A percentile compares a stretch with the other conserved stretches of the same genome.
These are phyloP conservation scores for Sebastes schlegelii DNA, from an alignment of 2,113 vertebrate species.

Conservation along the genomic window DNA sequence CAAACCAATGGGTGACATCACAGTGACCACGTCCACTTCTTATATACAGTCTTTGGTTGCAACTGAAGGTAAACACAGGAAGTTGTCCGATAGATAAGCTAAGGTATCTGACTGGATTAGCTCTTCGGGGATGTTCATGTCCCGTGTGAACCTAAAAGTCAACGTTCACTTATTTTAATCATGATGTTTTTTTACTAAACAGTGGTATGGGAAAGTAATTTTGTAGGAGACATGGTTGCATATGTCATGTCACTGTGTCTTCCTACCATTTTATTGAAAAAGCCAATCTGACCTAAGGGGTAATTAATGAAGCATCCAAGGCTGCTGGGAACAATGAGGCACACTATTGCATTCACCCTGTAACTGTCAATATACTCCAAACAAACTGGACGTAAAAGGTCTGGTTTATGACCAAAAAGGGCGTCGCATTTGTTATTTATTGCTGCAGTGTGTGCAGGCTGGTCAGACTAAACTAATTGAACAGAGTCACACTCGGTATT, in stretches of 20 bases:
- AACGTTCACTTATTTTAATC: too few relatives aligned
- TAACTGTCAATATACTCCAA: background rate
- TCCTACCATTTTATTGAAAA: background rate
- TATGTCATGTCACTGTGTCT: background rate
- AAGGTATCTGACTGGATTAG: background rate
- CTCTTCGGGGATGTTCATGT: too few relatives aligned
- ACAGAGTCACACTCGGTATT: slow-evolving; percentile 17
- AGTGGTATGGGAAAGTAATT: too few relatives aligned
- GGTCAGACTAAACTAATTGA: slow-evolving; percentile 18
- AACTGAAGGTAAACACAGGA: background rate
- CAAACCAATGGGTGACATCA: too few relatives aligned
- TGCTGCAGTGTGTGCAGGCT: background rate
- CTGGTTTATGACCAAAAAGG: slow-evolving; percentile 21
- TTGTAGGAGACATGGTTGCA: too few relatives aligned
- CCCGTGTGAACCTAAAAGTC: too few relatives aligned
- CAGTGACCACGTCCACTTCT: too few relatives aligned
- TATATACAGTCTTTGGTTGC: background rate
- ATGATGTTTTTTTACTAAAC: too few relatives aligned
- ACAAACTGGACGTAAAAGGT: slow-evolving; percentile 12
- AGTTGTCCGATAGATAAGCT: background rate
- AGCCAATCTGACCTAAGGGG: background rate
- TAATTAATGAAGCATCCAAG: slow-evolving; percentile 6
- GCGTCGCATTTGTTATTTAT: slow-evolving; percentile 1
- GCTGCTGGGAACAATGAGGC: background rate
- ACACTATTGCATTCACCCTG: background rate